phyloP scores from a whole-genome alignment of 2,797 vertebrate species.

The Neopelma chrysocephalum region DNA sequence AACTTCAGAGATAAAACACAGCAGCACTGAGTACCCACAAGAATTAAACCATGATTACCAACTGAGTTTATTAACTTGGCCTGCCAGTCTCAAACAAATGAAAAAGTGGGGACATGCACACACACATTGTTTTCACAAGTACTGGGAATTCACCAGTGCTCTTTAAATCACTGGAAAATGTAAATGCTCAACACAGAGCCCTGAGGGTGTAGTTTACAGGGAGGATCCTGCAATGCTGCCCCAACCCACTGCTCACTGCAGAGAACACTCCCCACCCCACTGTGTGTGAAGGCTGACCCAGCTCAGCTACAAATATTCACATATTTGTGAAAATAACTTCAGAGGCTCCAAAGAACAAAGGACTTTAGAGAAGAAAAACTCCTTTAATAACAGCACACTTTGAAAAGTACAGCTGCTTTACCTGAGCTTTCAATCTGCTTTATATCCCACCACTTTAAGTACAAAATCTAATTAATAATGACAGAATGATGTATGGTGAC shows the following conservation, averaged over 20 bases:
- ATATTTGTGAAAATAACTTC: not conserved
- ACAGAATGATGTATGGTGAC: not conserved
- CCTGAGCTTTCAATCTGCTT: not conserved
- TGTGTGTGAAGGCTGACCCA: not conserved
- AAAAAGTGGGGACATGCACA: too few species aligned
- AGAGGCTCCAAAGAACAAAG: not conserved
- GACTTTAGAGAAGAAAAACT: not conserved
- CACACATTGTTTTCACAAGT: not conserved
- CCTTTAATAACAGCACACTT: not conserved
- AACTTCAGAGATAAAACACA: slow-evolving; percentile 6
- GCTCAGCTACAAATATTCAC: too few species aligned
- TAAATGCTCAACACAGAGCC: not conserved
- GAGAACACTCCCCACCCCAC: fast-evolving
- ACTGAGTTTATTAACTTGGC: not conserved
- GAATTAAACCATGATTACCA: not conserved
- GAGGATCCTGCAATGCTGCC: not conserved
- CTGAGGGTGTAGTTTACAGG: fast-evolving
- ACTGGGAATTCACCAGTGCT: not conserved
- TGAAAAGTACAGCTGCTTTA: not conserved
- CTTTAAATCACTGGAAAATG: not conserved
- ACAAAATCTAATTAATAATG: not conserved
- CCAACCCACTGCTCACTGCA: too few species aligned
- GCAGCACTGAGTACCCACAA: not conserved
- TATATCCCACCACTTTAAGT: not conserved
- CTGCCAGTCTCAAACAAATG: not conserved